Evolutionary conservation across 2,797 vertebrate genomes (phyloP).

Genomic region (Enteromius fasciolatus): DNA sequence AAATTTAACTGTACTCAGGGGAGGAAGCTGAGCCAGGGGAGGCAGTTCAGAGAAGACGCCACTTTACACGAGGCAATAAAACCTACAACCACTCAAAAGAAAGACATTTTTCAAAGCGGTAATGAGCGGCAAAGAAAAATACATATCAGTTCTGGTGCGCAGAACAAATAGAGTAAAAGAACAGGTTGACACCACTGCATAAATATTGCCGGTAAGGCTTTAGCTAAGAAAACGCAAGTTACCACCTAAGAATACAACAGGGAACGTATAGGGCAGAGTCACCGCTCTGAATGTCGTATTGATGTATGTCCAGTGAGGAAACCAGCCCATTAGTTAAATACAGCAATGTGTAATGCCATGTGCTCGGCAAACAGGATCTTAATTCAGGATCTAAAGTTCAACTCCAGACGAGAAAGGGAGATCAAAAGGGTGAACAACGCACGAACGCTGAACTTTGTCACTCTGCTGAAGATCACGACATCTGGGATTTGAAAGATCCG

Average conservation of each 20-base stretch:
- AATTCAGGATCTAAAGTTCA: slow-evolving; percentile 46
- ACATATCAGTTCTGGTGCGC: slow-evolving; percentile 12
- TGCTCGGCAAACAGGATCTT: slow-evolving; percentile 37
- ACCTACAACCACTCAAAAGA: slow-evolving; percentile 28
- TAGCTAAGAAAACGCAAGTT: slow-evolving; percentile 19
- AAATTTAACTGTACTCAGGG: slow-evolving; percentile 21
- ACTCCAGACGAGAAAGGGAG: slow-evolving; percentile 21
- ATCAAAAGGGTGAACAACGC: slow-evolving; percentile 29
- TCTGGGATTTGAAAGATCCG: slow-evolving; percentile 34
- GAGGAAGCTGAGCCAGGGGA: slow-evolving; percentile 20
- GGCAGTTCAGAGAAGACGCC: slow-evolving; percentile 7
- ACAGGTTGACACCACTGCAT: not conserved
- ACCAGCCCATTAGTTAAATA: slow-evolving; percentile 27
- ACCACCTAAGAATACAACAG: slow-evolving; percentile 1
- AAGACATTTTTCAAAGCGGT: slow-evolving; percentile 38
- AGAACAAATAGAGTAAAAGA: slow-evolving; percentile 12
- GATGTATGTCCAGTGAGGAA: slow-evolving; percentile 16
- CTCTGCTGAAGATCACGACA: slow-evolving; percentile 37
- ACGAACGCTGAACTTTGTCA: slow-evolving; percentile 28
- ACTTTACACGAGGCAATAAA: slow-evolving; percentile 36
- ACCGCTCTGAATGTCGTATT: slow-evolving; percentile 6
- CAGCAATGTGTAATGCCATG: slow-evolving; percentile 21
- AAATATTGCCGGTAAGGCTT: slow-evolving; percentile 10
- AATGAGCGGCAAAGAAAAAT: slow-evolving; percentile 33
- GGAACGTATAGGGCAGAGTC: not conserved